Conservation (phyloP, 2,797 vertebrate genomes). For the Lepidocolaptes lacrymiger region DNA sequence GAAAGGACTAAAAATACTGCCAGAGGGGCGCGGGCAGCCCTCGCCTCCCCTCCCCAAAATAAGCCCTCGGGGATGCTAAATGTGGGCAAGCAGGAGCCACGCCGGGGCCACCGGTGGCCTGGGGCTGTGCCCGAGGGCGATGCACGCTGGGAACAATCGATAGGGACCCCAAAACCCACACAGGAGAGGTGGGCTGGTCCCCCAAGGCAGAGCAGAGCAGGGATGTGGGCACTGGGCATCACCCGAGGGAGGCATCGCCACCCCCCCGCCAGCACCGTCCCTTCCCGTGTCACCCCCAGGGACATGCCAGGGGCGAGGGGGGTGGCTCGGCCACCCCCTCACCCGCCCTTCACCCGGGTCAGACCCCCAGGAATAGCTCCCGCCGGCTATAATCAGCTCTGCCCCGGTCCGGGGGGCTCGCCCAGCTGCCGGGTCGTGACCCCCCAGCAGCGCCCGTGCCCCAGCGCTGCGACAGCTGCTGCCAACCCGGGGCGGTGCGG, state of each 20-base stretch:
- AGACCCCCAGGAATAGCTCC: background rate
- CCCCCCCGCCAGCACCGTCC: background rate
- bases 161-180: background rate
- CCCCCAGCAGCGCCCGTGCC: background rate
- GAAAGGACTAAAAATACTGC: conserved; percentile 5
- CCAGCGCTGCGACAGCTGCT: background rate
- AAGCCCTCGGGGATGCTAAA: background rate
- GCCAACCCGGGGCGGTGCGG: background rate
- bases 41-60: background rate
- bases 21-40: background rate
- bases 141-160: background rate
- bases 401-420: background rate
- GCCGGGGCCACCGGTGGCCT: background rate
- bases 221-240: background rate
- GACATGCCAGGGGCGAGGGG: fast-evolving
- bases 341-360: background rate
- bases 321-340: background rate
- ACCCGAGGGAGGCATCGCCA: background rate
- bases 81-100: background rate
- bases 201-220: fast-evolving
- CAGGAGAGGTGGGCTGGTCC: background rate
- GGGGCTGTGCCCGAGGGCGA: background rate
- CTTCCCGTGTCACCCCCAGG: background rate
- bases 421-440: conserved; percentile 7
- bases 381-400: background rate